Evolutionary conservation across 2,888 invertebrate species (phyloP), one percentile per base, ranked within the genome.

Genomic region (Scaptomyza caliginosa): DNA sequence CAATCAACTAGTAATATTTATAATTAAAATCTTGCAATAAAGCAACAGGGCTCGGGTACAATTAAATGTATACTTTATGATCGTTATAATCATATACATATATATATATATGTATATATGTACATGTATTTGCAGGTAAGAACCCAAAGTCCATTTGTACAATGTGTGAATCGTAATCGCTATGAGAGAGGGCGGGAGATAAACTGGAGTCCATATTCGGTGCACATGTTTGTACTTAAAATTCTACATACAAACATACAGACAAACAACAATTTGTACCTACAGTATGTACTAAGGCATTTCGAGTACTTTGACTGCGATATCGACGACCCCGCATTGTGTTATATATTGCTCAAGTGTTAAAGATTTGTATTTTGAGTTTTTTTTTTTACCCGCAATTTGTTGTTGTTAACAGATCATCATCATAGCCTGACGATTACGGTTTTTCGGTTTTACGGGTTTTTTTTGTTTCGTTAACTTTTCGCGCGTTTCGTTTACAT

Each of bases 401-500:
- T 55, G 28, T 30, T 59, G 34, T 32, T 48, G 34, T 64, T 69
- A 64, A 48, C 54, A 58, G 51, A 45, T 11, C 72, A 32, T 46
- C 72, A 32, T 46, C n/a, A 55, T 72, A 40, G 54, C n/a, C 13
- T 30, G 13, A 43, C n/a, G 23, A 23, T 56, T 30, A 28, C 6
- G 16, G 11, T 11, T 28, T 26, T 26, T 19, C n/a, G n/a, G 8
- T 38, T 48, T 4, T 32, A n/a, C n/a, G n/a, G n/a, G n/a, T n/a
- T 58, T 21, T 45, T 52, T 16, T 43, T 45, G 43, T 28, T 52
- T 67, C 49, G 55, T 59, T 55, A 16, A 64, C 30, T 69, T 64
- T 57, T 65, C 72, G 67, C 73, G 60, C 43, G 39, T 51, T 73
- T 73, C 74, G 60, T 60, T 56, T 6, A 65, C 32, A 57, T 45